Base-by-base conservation (phyloP, 2,888 invertebrate species). In the Eledone cirrhosa region DNA sequence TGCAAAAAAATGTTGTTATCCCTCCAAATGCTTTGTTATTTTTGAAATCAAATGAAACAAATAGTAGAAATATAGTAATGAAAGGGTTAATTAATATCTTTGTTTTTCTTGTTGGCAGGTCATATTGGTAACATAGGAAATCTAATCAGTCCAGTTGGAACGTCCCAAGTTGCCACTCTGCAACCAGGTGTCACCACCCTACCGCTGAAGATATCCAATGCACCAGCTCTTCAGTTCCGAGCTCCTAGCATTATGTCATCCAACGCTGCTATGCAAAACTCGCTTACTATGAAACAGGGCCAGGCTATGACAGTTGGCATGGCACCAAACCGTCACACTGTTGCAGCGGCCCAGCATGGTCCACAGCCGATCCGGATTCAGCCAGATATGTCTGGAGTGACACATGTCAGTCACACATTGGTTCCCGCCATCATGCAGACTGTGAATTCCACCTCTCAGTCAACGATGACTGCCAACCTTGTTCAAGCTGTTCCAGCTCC, bases 121-220 rank as follows among this genome's bases (percentile, higher is more conserved):
- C 72, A 72, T 41, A 72, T 72, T 72, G 48, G 48, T 19, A 47
- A 76, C 29, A 48, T 76, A 76, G 76, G 76, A 76, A 76, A 76
- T 48, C 76, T 76, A 19, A 76, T 76, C 11, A 76, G 76, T 48
- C 76, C 76, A 3, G 75, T 75, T 75, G 48, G 75, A 27, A 29
- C 76, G 48, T 47, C 74, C 33, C 74, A 74, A 47, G 74, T 74
- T 74, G 74, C 74, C 14, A 33, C 67, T 27, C 22, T 74, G 33
- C 53, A 41, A 47, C 48, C 77, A 33, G 75, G 77, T 77, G 80
- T 77, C 24, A 78, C 77, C 16, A 78, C 77, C 48, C 78, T 81
- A 5, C 81, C 79, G 16, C 80, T 83, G 48, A 83, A 83, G 77
- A 81, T 83, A 41, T 81, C 83, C 16, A 81, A 81, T 78, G 80